phyloP scores from a whole-genome alignment of 1,140 invertebrate species.

The Helicorthomorpha holstii region DNA sequence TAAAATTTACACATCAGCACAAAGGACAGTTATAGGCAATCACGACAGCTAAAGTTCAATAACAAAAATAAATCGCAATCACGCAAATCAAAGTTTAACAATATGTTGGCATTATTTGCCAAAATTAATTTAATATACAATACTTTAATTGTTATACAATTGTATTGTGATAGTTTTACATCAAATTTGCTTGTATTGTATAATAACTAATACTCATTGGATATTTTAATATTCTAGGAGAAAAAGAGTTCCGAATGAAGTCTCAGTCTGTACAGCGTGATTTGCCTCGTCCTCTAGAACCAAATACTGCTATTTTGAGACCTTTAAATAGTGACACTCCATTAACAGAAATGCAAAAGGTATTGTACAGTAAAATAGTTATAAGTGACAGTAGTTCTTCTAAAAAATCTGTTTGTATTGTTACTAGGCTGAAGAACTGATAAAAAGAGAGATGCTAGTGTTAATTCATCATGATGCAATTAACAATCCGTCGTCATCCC shows the following conservation, averaged over 20 bases:
- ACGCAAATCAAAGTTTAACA: no score
- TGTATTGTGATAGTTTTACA: no score
- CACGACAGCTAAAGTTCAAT: no score
- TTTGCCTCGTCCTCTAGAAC: constrained; percentile 71
- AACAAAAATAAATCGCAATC: no score
- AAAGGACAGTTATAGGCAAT: no score
- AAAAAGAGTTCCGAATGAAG: constrained; percentile 53
- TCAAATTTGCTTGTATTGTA: constrained; percentile 1
- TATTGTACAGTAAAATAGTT: constrained; percentile 15
- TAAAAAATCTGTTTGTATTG: not conserved
- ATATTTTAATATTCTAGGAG: constrained; percentile 27
- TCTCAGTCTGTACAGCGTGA: constrained; percentile 76
- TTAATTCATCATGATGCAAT: constrained; percentile 82
- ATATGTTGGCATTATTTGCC: no score
- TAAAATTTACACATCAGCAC: no score
- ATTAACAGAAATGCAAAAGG: constrained; percentile 69
- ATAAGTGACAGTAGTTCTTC: not conserved
- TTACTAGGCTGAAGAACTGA: constrained; percentile 76
- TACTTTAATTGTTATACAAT: no score
- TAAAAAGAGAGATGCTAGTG: constrained; percentile 91
- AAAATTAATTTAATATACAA: no score
- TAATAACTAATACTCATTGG: no score
- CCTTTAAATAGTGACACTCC: constrained; percentile 48
- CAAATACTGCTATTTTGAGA: constrained; percentile 63
- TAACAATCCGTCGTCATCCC: constrained; percentile 29